Conservation (phyloP, 2,888 invertebrate genomes). For the Hofmannophila pseudospretella region DNA sequence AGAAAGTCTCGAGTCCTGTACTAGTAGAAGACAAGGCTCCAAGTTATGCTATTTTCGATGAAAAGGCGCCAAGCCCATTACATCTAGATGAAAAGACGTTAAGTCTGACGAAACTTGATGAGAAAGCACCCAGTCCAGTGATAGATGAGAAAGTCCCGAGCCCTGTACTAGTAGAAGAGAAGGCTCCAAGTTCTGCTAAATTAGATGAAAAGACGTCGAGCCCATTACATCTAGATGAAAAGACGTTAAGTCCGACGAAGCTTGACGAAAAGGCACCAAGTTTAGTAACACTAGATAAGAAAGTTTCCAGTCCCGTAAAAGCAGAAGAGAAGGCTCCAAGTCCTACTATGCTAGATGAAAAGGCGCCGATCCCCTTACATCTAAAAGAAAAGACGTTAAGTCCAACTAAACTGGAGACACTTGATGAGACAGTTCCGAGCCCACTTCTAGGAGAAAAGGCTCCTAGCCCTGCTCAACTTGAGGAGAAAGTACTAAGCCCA, state of each 20-base stretch:
- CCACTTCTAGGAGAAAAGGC: too few species aligned
- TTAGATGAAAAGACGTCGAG: slow-evolving; percentile 7
- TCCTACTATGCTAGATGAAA: slow-evolving; percentile 1
- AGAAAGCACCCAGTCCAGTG: slow-evolving; percentile 8
- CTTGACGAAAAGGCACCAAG: too few species aligned
- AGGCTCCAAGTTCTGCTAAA: slow-evolving; percentile 8
- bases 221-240: slow-evolving; percentile 7
- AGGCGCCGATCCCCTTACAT: slow-evolving; percentile 1
- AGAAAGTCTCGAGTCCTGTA: slow-evolving; percentile 2
- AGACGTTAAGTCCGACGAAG: background rate
- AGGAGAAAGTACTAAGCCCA: too few species aligned
- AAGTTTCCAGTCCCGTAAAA: too few species aligned
- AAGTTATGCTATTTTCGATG: background rate
- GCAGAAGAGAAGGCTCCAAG: slow-evolving; percentile 3
- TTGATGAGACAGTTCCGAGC: too few species aligned
- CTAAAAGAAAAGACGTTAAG: slow-evolving; percentile 2
- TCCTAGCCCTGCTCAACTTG: too few species aligned
- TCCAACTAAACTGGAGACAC: slow-evolving; percentile 2
- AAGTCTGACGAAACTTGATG: too few species aligned
- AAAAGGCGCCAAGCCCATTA: background rate
- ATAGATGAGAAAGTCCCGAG: slow-evolving; percentile 9
- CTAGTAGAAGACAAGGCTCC: slow-evolving; percentile 6
- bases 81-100: too few species aligned
- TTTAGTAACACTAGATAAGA: too few species aligned
- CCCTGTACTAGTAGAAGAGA: slow-evolving; percentile 4